Base-by-base conservation (phyloP, 2,888 invertebrate genomes). In the Dendrolimus pini region DNA sequence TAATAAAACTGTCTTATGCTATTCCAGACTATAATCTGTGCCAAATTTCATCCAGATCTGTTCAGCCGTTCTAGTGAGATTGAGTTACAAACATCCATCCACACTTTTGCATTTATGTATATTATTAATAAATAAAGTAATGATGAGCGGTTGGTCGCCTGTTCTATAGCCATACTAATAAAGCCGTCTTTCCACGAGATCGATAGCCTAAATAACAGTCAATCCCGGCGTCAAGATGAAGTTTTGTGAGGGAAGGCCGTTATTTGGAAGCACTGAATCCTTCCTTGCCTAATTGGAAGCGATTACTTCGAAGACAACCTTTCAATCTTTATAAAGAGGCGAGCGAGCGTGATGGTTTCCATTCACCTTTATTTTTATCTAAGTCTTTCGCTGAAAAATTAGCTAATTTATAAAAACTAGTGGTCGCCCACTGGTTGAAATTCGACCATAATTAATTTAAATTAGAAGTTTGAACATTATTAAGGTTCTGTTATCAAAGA, bases 201-300 rank as follows among this genome's bases (percentile, higher is more conserved):
- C 55, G 59, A 57, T 59, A 56, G 52, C 52, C 54, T 59, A 57
- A 61, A 59, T 47, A 57, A 60, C 58, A 57, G 57, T 55, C 58
- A 60, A 60, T 60, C 52, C 55, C 56, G 55, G 41, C 58, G 54
- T 52, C 55, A 55, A 47, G 53, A 47, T 53, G 52, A 53, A 53
- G 52, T 55, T 53, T 53, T 53, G 55, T 41, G 55, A 54, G 41
- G 18, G 52, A 3, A 12, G 42, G 7, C 54, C 54, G 52, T 56
- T 56, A 47, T 55, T 47, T 9, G 12, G 7, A 41, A 56, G 52
- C n/a, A 12, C 52, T 41, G 30, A 54, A 54, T 47, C 41, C 52
- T n/a, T 42, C 30, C 0, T 30, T 9, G 52, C n/a, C 52, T 47
- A 58, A 54, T 56, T 56, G 54, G 41, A 52, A 9, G 54, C 13